Evolutionary conservation across 1,140 invertebrate genomes (phyloP).

Genomic region (Hylaeus anthracinus): DNA sequence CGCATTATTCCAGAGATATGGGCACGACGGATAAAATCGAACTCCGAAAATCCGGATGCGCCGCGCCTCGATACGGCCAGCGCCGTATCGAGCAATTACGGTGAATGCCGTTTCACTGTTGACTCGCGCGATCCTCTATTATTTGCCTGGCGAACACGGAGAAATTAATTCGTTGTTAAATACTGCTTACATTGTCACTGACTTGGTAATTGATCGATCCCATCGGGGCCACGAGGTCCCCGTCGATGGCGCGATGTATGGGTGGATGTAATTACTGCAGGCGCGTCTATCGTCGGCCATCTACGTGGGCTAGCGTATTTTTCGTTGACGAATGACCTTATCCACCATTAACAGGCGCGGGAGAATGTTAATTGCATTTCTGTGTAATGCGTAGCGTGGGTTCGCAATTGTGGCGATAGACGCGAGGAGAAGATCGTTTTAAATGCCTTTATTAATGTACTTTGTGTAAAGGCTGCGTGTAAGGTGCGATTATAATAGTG

Average conservation of each 20-base stretch:
- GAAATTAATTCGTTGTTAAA: conserved; percentile 48
- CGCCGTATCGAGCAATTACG: conserved; percentile 39
- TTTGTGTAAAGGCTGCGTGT: too few relatives aligned
- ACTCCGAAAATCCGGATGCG: conserved; percentile 16
- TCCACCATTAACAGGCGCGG: too few relatives aligned
- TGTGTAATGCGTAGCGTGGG: too few relatives aligned
- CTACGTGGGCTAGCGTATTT: too few relatives aligned
- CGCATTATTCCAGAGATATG: conserved; percentile 16
- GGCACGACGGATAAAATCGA: conserved; percentile 23
- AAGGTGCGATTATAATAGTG: too few relatives aligned
- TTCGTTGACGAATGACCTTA: too few relatives aligned
- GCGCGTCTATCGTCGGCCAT: too few relatives aligned
- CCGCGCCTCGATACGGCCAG: neutral
- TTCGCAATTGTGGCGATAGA: too few relatives aligned
- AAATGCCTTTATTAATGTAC: too few relatives aligned
- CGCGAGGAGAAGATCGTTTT: too few relatives aligned
- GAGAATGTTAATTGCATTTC: too few relatives aligned
- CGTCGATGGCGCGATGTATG: neutral
- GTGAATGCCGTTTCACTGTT: conserved; percentile 37
- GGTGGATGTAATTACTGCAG: conserved; percentile 10
- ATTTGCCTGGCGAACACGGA: conserved; percentile 7
- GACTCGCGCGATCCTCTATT: conserved; percentile 23
- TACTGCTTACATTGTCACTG: conserved; percentile 44
- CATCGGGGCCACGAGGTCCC: neutral
- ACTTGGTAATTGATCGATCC: conserved; percentile 47